Conservation (phyloP, 2,113 vertebrate species). For the Speoplatyrhinus poulsoni region DNA sequence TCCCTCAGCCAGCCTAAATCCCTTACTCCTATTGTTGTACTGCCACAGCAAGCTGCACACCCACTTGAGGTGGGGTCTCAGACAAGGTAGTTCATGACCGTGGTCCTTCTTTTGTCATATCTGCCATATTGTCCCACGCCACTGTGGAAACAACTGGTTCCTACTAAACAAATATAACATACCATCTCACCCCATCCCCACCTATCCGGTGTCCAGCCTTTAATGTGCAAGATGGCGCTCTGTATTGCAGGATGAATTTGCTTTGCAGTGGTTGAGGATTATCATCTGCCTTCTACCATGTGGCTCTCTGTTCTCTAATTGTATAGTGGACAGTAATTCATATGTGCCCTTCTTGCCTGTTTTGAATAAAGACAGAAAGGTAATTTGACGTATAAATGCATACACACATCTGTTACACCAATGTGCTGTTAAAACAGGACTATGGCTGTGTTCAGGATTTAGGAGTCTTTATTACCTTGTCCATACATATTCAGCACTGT, state of each 20-base stretch:
- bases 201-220: conserved; percentile 17
- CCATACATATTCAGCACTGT: conserved; percentile 1
- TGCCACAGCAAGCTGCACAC: conserved; percentile 15
- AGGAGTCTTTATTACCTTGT: background rate
- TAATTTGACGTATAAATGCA: background rate
- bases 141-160: conserved; percentile 34
- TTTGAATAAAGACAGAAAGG: background rate
- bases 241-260: conserved; percentile 33
- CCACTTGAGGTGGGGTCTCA: conserved; percentile 17
- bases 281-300: conserved; percentile 23
- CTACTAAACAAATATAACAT: conserved; percentile 39
- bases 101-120: background rate
- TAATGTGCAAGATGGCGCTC: conserved; percentile 21
- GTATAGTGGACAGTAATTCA: background rate
- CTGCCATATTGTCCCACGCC: conserved; percentile 16
- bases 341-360: background rate
- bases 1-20: conserved; percentile 39
- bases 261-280: conserved; percentile 33
- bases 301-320: conserved; percentile 24
- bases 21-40: background rate
- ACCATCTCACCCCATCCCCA: background rate
- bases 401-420: background rate
- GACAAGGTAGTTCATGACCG: background rate
- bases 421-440: background rate
- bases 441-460: too few relatives aligned